Evolutionary conservation across 2,797 vertebrate genomes (phyloP).

Genomic region (Linurgus olivaceus): DNA sequence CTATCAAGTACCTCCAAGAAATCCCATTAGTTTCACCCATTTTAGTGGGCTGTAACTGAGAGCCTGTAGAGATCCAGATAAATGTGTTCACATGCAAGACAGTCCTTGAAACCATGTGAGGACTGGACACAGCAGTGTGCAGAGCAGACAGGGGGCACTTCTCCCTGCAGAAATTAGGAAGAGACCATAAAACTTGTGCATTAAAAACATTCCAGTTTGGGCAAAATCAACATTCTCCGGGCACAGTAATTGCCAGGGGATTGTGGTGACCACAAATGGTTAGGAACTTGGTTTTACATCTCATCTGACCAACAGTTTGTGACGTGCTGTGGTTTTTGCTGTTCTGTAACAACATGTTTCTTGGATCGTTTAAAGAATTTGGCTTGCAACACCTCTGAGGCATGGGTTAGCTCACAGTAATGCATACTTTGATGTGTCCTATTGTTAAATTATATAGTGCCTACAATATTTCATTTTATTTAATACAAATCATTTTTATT

Average conservation of each 20-base stretch:
- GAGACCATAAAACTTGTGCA: background rate
- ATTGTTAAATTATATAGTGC: constrained; percentile 65
- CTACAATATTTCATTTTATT: constrained; percentile 71
- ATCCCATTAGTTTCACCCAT: constrained; percentile 20
- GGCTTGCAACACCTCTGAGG: constrained; percentile 63
- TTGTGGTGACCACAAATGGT: background rate
- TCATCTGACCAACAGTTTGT: constrained; percentile 22
- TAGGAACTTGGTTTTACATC: background rate
- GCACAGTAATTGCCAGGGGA: background rate
- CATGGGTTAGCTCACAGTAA: constrained; percentile 43
- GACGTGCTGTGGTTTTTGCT: constrained; percentile 30
- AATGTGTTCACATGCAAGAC: background rate
- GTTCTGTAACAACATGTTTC: constrained; percentile 45
- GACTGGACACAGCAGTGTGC: accelerated
- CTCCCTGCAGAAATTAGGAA: background rate
- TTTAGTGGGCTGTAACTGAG: background rate
- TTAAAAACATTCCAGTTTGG: background rate
- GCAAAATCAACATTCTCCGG: background rate
- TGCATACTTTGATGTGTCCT: constrained; percentile 61
- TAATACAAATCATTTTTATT: constrained; percentile 73
- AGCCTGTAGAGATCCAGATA: background rate
- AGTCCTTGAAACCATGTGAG: background rate
- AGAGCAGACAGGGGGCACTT: background rate
- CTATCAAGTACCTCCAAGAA: constrained; percentile 1
- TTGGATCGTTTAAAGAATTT: constrained; percentile 47